Conservation (phyloP, 2,113 vertebrate genomes). For the Nyctibius bracteatus region DNA sequence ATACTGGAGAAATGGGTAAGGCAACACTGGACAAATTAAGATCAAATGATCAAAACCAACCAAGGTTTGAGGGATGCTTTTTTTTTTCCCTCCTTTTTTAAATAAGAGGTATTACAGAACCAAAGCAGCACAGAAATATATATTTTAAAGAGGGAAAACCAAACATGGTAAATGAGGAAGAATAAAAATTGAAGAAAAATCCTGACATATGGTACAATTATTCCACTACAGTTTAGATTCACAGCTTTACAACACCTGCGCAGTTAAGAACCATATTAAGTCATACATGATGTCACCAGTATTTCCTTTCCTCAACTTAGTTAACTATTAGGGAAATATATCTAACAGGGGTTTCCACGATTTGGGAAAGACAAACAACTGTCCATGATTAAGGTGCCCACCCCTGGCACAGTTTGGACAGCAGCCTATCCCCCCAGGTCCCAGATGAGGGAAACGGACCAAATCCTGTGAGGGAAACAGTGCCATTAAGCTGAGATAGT, state of each 20-base stretch:
- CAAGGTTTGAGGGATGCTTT: neutral
- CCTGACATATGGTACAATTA: conserved; percentile 31
- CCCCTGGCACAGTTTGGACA: neutral
- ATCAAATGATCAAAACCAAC: neutral
- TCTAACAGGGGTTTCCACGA: neutral
- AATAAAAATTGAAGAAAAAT: neutral
- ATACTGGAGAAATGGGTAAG: neutral
- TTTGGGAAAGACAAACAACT: neutral
- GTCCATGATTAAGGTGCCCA: neutral
- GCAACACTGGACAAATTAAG: too few species aligned
- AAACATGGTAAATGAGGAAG: neutral
- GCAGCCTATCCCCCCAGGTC: neutral
- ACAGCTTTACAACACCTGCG: conserved; percentile 39
- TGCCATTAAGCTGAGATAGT: neutral
- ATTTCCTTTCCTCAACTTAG: conserved; percentile 19
- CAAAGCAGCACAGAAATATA: neutral
- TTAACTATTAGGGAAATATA: neutral
- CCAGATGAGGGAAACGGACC: neutral
- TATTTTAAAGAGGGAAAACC: neutral
- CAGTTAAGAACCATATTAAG: conserved; percentile 22
- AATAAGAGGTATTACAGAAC: neutral
- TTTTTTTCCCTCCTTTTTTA: neutral
- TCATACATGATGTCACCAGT: conserved; percentile 30
- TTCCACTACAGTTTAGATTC: conserved; percentile 29
- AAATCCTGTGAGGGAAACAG: neutral